Base-by-base conservation (phyloP, 2,888 invertebrate species). In the Dioctria rufipes region DNA sequence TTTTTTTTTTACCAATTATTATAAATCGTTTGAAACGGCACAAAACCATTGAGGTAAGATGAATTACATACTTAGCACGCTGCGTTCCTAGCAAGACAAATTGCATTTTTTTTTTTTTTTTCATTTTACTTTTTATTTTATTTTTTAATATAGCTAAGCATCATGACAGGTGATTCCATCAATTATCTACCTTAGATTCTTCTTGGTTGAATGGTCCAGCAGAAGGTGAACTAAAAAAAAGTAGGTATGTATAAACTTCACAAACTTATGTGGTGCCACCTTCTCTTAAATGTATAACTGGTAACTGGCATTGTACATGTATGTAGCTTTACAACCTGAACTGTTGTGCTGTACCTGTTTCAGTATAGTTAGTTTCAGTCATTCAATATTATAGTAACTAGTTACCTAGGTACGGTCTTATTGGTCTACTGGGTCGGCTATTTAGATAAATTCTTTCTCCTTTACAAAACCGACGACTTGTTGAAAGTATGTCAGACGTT, bases 401-500 rank as follows among this genome's bases (percentile, higher is more conserved):
- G 25, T 25, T 25, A 25, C 58, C 58, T 11, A 58, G 58, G 58
- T 58, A 13, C 2, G 58, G n/a, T 58, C 58, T 11, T 4, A 11
- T 3, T 8, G 58, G 58, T 58, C 51, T 49, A 11, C 65, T 42
- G 5, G 42, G 40, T 13, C 6, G 42, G 65, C 42, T 11, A 65
- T 40, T 42, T 65, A 65, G 65, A 42, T 40, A 40, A 65, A 65
- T 65, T 65, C 65, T 40, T 65, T 65, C 65, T 42, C 65, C 67
- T 69, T 25, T 69, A 25, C 67, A 49, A 46, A 39, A 25, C 25
- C 25, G 25, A 54, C 42, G 65, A 40, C 39, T 5, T 9, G 11
- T 25, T n/a, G 58, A 75, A 60, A 75, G 58, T 75, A 60, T 75
- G 60, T 75, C 73, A 60, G 58, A 60, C 73, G 73, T 60, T 60